phyloP scores from a whole-genome alignment of 2,797 vertebrate species.

The Taeniopygia guttata region DNA sequence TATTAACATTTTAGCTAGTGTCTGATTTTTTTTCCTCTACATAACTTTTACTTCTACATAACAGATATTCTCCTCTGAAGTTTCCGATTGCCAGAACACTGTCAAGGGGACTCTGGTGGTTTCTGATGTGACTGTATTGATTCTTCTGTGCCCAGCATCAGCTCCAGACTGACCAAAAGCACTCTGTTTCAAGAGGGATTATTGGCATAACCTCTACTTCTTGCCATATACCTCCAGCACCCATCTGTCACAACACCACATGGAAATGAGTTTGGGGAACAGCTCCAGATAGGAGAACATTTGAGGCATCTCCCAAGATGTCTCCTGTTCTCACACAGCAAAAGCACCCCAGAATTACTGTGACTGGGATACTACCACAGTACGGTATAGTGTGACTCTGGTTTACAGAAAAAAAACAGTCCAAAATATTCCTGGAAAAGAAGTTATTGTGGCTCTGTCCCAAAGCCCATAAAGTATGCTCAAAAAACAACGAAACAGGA shows the following conservation, averaged over 20 bases:
- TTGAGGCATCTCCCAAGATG: neutral
- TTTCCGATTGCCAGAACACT: fast-evolving
- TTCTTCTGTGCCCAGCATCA: neutral
- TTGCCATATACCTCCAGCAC: neutral
- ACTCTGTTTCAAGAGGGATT: neutral
- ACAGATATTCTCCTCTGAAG: neutral
- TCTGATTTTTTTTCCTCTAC: neutral
- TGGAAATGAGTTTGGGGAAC: fast-evolving
- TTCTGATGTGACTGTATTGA: neutral
- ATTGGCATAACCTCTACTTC: neutral
- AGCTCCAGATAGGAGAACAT: neutral
- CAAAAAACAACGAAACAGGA: neutral
- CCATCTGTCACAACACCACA: fast-evolving
- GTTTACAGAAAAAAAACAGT: neutral
- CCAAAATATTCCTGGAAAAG: neutral
- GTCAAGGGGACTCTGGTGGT: neutral
- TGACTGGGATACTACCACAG: neutral
- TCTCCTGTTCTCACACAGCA: neutral
- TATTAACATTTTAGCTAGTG: neutral
- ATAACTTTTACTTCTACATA: neutral
- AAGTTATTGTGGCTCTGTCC: neutral
- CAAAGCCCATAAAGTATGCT: neutral
- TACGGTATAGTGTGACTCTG: neutral
- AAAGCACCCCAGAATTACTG: neutral
- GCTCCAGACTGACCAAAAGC: neutral